Base-by-base conservation (phyloP, 2,888 invertebrate genomes). In the Cremastobaeus sp. region DNA sequence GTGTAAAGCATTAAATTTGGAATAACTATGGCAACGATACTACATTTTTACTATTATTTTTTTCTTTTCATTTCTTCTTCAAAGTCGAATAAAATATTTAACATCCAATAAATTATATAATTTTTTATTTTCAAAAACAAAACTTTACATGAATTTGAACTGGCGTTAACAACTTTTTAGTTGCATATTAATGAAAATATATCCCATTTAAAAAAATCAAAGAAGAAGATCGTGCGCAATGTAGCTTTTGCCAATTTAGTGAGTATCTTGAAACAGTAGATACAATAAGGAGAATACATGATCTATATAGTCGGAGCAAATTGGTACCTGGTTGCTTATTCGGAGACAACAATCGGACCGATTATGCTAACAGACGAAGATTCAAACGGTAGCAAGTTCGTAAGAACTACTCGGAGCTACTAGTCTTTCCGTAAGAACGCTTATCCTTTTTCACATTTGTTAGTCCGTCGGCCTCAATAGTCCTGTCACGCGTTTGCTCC, bases 401-500 rank as follows among this genome's bases (percentile, higher is more conserved):
- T 37, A 48, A 52, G 54, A 62, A 62, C 62, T 48, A 48, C 55
- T 55, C 66, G 64, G 73, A 73, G 77, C 78, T 78, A 83, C 82
- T 82, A 79, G 73, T 75, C 57, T 68, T 65, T 48, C 59, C 39
- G 57, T 72, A 64, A 71, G 30, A 69, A 66, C 60, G 74, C 66
- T 77, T 74, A 73, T 80, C 79, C 78, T 79, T 80, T 75, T 72
- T 73, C 60, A 48, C 72, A 37, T 64, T 41, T 70, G 77, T 62
- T 62, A 60, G 81, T 82, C 78, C 70, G 81, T 79, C 82, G 79
- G 74, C 66, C 66, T 35, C 60, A 50, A 62, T 74, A 50, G 81
- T 85, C 85, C 84, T 85, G 81, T 70, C 74, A 79, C 78, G 76
- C 65, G 71, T 84, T 79, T 81, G 84, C 84, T 85, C 84, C 84